Percentiles rank a stretch among this genome's conserved stretches.
Evolutionary conservation across 2,113 vertebrate species (phyloP).

Genomic region (Bubo scandiacus): DNA sequence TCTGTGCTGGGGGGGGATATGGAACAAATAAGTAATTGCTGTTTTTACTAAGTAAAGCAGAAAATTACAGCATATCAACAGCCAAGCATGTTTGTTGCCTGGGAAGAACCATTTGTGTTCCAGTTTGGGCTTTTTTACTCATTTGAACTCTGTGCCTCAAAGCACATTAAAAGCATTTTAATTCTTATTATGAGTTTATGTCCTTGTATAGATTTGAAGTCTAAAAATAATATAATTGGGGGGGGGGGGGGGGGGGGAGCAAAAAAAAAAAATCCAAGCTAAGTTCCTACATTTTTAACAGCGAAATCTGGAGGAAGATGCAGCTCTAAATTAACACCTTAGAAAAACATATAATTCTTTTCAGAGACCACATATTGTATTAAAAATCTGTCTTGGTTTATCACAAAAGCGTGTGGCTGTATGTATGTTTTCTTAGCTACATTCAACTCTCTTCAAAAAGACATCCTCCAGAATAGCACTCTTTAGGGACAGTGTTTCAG

Average conservation of each 20-base stretch:
- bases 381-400: constrained; percentile 13
- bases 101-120: constrained; percentile 57
- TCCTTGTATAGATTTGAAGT: neutral
- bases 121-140: constrained; percentile 36
- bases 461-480: constrained; percentile 40
- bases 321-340: neutral
- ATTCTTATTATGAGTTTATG: neutral
- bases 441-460: constrained; percentile 55
- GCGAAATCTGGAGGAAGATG: neutral
- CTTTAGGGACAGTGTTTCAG: constrained; percentile 58
- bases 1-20: constrained; percentile 65
- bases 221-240: neutral
- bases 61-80: constrained; percentile 48
- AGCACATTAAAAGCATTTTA: constrained; percentile 14
- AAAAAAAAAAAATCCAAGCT: neutral
- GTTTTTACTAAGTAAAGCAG: constrained; percentile 61
- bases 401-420: constrained; percentile 3
- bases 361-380: neutral
- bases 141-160: constrained; percentile 46
- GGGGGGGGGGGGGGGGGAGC: neutral
- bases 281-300: neutral
- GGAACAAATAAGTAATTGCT: constrained; percentile 69
- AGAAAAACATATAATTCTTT: neutral
- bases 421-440: constrained; percentile 11
- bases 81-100: constrained; percentile 52